Conservation (phyloP, 2,113 vertebrate genomes). For the Mirza zaza region DNA sequence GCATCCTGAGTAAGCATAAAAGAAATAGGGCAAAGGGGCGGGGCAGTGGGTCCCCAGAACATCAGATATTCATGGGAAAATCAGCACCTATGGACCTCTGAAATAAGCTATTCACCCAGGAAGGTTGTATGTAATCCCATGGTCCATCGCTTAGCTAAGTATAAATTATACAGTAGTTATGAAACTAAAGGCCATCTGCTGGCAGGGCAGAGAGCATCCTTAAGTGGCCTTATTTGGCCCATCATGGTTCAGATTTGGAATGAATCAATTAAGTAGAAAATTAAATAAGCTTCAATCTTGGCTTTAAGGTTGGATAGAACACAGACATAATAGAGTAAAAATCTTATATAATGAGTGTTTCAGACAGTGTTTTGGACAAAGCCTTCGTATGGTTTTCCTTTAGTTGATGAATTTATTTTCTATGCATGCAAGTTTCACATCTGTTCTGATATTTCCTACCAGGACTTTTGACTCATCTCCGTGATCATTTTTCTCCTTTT, state of each 20-base stretch:
- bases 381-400: not conserved
- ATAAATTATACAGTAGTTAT: not conserved
- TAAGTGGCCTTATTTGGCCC: not conserved
- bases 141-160: not conserved
- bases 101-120: not conserved
- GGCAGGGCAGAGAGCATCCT: not conserved
- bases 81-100: not conserved
- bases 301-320: not conserved
- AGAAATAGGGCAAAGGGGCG: not conserved
- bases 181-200: not conserved
- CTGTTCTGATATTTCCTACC: not conserved
- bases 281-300: not conserved
- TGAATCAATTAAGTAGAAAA: constrained; percentile 42
- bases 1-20: not conserved
- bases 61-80: not conserved
- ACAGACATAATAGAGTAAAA: not conserved
- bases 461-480: not conserved
- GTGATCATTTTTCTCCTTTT: not conserved
- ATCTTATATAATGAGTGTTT: not conserved
- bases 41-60: not conserved
- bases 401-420: not conserved
- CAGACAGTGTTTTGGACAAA: not conserved
- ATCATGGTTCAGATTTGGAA: constrained; percentile 1
- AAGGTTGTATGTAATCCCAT: not conserved
- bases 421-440: not conserved